phyloP scores from a whole-genome alignment of 2,888 invertebrate species.

The Odiellus spinosus region DNA sequence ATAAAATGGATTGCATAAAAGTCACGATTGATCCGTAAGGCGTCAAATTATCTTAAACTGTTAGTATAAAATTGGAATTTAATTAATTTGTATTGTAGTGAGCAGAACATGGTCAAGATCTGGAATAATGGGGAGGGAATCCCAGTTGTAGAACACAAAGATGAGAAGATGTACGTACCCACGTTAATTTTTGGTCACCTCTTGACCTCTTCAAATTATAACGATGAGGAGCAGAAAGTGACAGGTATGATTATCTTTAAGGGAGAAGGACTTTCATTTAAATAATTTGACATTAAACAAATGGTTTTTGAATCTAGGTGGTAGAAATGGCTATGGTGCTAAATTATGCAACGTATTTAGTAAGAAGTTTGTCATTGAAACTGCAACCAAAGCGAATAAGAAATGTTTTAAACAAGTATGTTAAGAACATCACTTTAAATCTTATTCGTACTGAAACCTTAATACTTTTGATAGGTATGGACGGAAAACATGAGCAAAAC shows the following conservation, averaged over 20 bases:
- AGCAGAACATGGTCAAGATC: constrained; percentile 73
- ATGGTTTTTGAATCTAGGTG: too few relatives aligned
- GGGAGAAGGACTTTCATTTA: too few relatives aligned
- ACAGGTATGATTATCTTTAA: constrained; percentile 37
- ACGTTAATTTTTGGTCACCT: constrained; percentile 99
- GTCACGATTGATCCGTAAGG: constrained; percentile 57
- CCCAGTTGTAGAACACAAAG: constrained; percentile 90
- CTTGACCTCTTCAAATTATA: constrained; percentile 94
- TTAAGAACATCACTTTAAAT: too few relatives aligned
- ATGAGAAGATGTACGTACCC: constrained; percentile 97
- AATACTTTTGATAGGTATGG: constrained; percentile 50
- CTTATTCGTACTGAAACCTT: too few relatives aligned
- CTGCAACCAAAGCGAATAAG: constrained; percentile 68
- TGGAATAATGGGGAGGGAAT: constrained; percentile 97
- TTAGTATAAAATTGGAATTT: too few relatives aligned
- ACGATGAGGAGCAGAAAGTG: constrained; percentile 92
- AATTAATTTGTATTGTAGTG: constrained; percentile 34
- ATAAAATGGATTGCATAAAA: constrained; percentile 75
- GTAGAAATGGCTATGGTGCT: constrained; percentile 96
- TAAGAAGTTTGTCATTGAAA: constrained; percentile 87
- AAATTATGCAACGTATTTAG: constrained; percentile 99
- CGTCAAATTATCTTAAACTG: constrained; percentile 12
- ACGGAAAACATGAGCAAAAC: constrained; percentile 86
- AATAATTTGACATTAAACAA: too few relatives aligned
- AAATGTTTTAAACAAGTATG: constrained; percentile 64